phyloP scores from a whole-genome alignment of 2,888 invertebrate genomes.

The Hirtodrosophila histrioides region DNA sequence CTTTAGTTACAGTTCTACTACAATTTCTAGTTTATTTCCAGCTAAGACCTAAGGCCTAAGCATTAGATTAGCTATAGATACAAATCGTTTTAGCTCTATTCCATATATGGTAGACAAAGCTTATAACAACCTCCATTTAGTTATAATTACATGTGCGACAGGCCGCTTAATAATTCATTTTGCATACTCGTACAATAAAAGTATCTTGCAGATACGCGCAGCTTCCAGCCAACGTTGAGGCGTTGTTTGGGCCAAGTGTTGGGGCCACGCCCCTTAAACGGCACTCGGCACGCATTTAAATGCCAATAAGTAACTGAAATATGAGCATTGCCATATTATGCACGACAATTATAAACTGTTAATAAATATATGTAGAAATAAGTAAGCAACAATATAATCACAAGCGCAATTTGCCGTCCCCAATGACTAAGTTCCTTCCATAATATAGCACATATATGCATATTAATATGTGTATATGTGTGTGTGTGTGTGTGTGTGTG shows the following conservation, averaged over 20 bases:
- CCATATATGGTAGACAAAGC: constrained; percentile 2
- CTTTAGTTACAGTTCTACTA: no score
- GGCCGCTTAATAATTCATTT: constrained; percentile 8
- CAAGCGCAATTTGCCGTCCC: constrained; percentile 33
- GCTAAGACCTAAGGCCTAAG: no score
- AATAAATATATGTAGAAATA: constrained; percentile 32
- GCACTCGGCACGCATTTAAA: constrained; percentile 19
- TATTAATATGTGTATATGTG: constrained; percentile 3
- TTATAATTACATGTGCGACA: constrained; percentile 11
- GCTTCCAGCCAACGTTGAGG: no score
- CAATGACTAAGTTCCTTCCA: constrained; percentile 54
- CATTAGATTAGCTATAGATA: no score
- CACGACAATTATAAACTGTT: constrained; percentile 32
- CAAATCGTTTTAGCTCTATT: not conserved
- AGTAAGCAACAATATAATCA: constrained; percentile 29
- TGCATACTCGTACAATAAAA: constrained; percentile 11
- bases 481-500: not conserved
- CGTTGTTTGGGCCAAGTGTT: no score
- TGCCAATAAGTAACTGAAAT: not conserved
- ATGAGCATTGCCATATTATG: no score
- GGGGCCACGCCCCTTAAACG: constrained; percentile 12
- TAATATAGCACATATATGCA: constrained; percentile 1
- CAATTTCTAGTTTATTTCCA: no score
- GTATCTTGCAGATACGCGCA: no score
- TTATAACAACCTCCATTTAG: constrained; percentile 11